Evolutionary conservation across 2,797 vertebrate genomes (phyloP), one percentile per base, ranked within the genome.

Genomic region (Squalus acanthias): DNA sequence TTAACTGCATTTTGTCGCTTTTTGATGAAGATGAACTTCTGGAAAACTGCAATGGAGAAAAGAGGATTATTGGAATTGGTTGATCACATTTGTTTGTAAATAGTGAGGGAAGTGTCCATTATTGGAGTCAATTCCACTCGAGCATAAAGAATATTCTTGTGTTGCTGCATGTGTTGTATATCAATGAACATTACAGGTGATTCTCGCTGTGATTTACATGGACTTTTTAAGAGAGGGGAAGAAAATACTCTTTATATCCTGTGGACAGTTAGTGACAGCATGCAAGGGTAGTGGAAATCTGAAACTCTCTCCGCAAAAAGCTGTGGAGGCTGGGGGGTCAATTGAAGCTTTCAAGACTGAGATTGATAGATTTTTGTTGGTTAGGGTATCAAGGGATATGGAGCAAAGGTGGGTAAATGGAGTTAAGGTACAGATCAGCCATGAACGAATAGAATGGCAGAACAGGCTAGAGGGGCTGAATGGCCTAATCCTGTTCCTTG

Each of bases 1-100:
- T 97, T 96, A 97, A 97, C 97, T 98, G 98, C 8, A 95, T 3
- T 70, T 24, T 50, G 65, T 95, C 63, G 95, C 98, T 97, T 1
- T 97, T 97, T 1, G 97, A 96, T 96, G 98, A 98, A 7, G 82
- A 95, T 0, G 97, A 96, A 29, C 97, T 96, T 53, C 97, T 96
- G 85, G 96, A 96, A 95, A 98, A 96, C 98, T 98, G 97, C 50
- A 76, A 95, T 89, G 53, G 50, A 53, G 33, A 65, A 63, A 63
- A 92, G 57, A n/a, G 13, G 2, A 57, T 65, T 92, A 9, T 8
- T 65, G 12, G 26, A 65, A n/a, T 65, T 92, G n/a, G 4, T 20
- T 60, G 26, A 91, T 91, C 0, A 9, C 26, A 33, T 91, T 91
- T 91, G 6, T 5, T 91, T 7, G 2, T n/a, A 63, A 91, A 63